These are phyloP conservation scores for Antigone vipio DNA, from an alignment of 2,113 vertebrate species.

Conservation along the genomic window DNA sequence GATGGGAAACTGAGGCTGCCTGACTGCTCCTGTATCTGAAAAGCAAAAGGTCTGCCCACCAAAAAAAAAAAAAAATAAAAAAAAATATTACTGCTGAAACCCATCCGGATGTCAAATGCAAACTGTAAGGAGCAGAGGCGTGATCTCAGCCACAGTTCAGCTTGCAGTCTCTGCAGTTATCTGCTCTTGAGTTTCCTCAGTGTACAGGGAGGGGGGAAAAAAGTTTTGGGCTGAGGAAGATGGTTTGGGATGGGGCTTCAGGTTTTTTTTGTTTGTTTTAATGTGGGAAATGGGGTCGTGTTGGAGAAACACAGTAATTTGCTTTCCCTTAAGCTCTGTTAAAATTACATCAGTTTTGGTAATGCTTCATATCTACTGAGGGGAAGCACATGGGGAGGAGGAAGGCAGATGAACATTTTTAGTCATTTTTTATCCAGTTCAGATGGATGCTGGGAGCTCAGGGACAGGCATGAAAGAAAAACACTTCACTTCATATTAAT, in stretches of 20 bases:
- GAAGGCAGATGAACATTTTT: not conserved
- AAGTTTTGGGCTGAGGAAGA: not conserved
- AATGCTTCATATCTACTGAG: fast-evolving
- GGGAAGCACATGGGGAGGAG: not conserved
- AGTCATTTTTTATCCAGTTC: not conserved
- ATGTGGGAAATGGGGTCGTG: not conserved
- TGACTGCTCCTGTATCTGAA: not conserved
- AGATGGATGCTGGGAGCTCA: not conserved
- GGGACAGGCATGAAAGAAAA: not conserved
- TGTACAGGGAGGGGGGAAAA: too few species aligned
- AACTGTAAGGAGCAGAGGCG: not conserved
- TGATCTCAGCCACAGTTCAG: not conserved
- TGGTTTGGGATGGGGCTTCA: not conserved
- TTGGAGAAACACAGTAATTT: not conserved
- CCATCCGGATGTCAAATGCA: not conserved
- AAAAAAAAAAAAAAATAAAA: not conserved
- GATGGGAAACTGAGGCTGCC: not conserved
- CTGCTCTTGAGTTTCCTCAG: too few species aligned
- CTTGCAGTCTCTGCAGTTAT: too few species aligned
- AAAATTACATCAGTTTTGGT: not conserved
- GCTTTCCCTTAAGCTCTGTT: not conserved
- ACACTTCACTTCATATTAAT: not conserved
- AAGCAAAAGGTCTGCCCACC: not conserved
- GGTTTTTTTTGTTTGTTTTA: not conserved
- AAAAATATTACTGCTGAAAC: not conserved